These are phyloP conservation scores for Helobdella robusta DNA, from an alignment of 2,888 invertebrate genomes.

Conservation along the genomic window DNA sequence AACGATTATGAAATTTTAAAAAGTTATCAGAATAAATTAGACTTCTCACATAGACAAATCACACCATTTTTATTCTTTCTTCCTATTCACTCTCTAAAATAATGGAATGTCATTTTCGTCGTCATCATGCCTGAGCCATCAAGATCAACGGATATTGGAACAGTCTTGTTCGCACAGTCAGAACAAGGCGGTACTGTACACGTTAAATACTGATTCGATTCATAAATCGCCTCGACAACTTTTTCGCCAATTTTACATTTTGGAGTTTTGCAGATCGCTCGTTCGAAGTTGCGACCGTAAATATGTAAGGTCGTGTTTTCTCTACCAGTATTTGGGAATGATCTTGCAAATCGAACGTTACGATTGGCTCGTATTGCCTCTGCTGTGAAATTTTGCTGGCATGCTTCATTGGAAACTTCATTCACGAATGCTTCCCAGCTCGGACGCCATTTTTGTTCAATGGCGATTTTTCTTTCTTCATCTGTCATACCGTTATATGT, in stretches of 20 bases:
- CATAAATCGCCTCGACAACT: constrained; percentile 18
- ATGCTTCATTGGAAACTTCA: constrained; percentile 29
- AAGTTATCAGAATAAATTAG: no score
- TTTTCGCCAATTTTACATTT: constrained; percentile 30
- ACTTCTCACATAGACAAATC: no score
- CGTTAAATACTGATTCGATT: constrained; percentile 28
- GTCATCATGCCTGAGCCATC: no score
- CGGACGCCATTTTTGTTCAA: constrained; percentile 34
- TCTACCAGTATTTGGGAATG: background rate
- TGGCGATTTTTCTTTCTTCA: constrained; percentile 30
- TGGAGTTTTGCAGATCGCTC: constrained; percentile 18
- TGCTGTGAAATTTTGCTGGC: constrained; percentile 14
- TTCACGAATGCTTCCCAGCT: constrained; percentile 33
- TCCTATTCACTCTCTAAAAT: no score
- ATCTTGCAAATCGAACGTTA: background rate
- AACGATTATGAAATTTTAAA: no score
- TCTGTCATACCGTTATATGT: constrained; percentile 32
- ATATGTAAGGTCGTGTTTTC: constrained; percentile 6
- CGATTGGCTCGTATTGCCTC: constrained; percentile 10
- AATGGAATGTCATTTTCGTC: no score
- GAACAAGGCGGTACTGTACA: constrained; percentile 29
- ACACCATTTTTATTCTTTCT: no score
- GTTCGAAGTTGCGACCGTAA: constrained; percentile 18
- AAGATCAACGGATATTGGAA: no score
- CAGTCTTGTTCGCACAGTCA: no score